phyloP scores from a whole-genome alignment of 2,888 invertebrate genomes.

The Cremastinae sp. region DNA sequence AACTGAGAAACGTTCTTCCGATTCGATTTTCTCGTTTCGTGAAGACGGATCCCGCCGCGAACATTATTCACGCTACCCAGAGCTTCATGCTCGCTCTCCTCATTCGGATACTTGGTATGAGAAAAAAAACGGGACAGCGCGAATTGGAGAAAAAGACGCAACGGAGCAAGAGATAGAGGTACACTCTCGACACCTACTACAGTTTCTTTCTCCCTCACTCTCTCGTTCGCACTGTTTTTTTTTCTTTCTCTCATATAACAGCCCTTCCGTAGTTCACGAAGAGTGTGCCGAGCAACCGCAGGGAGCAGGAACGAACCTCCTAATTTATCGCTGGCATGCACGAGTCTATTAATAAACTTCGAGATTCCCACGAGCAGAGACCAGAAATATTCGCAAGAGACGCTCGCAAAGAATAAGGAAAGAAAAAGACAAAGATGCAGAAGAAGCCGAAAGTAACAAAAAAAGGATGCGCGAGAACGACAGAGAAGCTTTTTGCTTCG shows the following conservation, averaged over 20 bases:
- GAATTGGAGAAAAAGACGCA: conserved; percentile 36
- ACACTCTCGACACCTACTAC: conserved; percentile 66
- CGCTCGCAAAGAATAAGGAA: conserved; percentile 35
- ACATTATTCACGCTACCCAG: conserved; percentile 62
- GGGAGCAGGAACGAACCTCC: conserved; percentile 46
- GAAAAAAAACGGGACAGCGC: conserved; percentile 19
- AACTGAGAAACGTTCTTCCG: conserved; percentile 48
- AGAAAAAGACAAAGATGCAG: conserved; percentile 36
- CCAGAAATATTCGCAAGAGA: conserved; percentile 56
- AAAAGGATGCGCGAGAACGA: conserved; percentile 39
- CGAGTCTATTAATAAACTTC: conserved; percentile 69
- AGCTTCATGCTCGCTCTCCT: conserved; percentile 41
- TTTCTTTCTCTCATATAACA: conserved; percentile 43
- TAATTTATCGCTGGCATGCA: conserved; percentile 69
- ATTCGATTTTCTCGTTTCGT: conserved; percentile 58
- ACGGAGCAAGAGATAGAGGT: conserved; percentile 66
- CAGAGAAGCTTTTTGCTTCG: conserved; percentile 51
- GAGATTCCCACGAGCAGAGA: conserved; percentile 61
- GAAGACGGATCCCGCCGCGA: conserved; percentile 61
- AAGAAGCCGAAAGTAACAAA: conserved; percentile 35
- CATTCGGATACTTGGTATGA: conserved; percentile 21
- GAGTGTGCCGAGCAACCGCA: conserved; percentile 54
- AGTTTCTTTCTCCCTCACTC: conserved; percentile 51
- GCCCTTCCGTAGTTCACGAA: conserved; percentile 53
- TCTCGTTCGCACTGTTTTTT: conserved; percentile 18